Conservation (phyloP, 2,797 vertebrate genomes). For the Champsocephalus gunnari region DNA sequence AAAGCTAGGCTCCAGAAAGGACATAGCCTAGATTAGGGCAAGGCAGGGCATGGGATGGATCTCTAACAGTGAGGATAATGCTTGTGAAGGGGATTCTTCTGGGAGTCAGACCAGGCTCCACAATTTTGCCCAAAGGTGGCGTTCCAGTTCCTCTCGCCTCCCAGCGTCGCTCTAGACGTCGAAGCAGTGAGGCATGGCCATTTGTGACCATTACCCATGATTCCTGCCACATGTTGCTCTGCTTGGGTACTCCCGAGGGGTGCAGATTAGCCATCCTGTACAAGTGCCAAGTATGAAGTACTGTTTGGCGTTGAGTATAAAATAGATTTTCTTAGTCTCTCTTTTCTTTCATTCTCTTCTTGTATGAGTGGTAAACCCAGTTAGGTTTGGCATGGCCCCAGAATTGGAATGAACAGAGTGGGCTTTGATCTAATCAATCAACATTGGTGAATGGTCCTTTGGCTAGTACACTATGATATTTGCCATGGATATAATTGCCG, state of each 20-base stretch:
- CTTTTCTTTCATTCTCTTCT: slow-evolving; percentile 36
- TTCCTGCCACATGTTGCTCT: slow-evolving; percentile 29
- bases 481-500: slow-evolving; percentile 38
- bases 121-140: slow-evolving; percentile 20
- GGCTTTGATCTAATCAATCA: slow-evolving; percentile 45
- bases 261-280: slow-evolving; percentile 31
- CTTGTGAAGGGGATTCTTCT: slow-evolving; percentile 53
- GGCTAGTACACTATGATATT: slow-evolving; percentile 32
- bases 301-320: slow-evolving; percentile 60
- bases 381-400: slow-evolving; percentile 67
- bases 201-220: slow-evolving; percentile 24
- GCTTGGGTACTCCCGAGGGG: slow-evolving; percentile 31
- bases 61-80: slow-evolving; percentile 30
- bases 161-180: slow-evolving; percentile 1
- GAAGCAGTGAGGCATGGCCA: slow-evolving; percentile 40
- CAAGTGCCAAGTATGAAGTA: slow-evolving; percentile 51
- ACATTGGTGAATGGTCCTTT: slow-evolving; percentile 42
- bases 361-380: slow-evolving; percentile 63
- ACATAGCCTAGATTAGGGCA: slow-evolving; percentile 2
- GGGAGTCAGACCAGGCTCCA: slow-evolving; percentile 49
- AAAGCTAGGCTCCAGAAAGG: slow-evolving; percentile 64
- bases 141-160: slow-evolving; percentile 45
- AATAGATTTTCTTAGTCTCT: slow-evolving; percentile 46
- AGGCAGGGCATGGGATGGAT: slow-evolving; percentile 21
- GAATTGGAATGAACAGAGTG: slow-evolving; percentile 67